phyloP scores from a whole-genome alignment of 2,113 vertebrate genomes.

The Ranitomeya variabilis region DNA sequence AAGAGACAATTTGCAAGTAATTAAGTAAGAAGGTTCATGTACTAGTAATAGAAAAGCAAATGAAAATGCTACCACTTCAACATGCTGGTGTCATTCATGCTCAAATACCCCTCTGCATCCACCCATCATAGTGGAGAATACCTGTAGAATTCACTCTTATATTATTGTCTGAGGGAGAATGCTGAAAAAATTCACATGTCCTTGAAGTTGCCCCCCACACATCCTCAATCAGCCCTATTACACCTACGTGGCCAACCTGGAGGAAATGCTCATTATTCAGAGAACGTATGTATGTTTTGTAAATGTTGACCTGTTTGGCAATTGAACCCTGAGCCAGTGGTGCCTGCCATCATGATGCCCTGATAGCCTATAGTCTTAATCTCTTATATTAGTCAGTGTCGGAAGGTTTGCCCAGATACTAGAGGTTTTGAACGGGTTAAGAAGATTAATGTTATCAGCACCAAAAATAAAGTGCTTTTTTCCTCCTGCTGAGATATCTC shows the following conservation, averaged over 20 bases:
- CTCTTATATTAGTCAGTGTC: background rate
- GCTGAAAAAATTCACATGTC: too few relatives aligned
- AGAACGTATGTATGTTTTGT: too few relatives aligned
- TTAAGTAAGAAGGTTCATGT: too few relatives aligned
- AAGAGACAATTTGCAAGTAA: too few relatives aligned
- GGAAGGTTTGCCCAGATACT: background rate
- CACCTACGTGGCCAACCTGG: background rate
- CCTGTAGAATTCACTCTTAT: background rate
- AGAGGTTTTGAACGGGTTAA: slow-evolving; percentile 37
- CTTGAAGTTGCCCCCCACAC: too few relatives aligned
- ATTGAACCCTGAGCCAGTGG: background rate
- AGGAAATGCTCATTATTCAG: too few relatives aligned
- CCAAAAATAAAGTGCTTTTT: slow-evolving; percentile 45
- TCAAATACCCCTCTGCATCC: background rate
- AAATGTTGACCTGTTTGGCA: background rate
- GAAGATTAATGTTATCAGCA: slow-evolving; percentile 48
- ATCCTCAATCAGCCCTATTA: background rate
- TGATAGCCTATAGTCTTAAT: background rate
- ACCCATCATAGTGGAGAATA: background rate
- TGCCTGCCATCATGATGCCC: background rate
- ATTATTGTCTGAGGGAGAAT: too few relatives aligned
- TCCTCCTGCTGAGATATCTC: slow-evolving; percentile 43
- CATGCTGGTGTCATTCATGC: too few relatives aligned
- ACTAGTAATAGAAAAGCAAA: too few relatives aligned
- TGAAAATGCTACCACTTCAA: too few relatives aligned